Base-by-base conservation (phyloP, 1,140 invertebrate species). In the Tribolium madens region DNA sequence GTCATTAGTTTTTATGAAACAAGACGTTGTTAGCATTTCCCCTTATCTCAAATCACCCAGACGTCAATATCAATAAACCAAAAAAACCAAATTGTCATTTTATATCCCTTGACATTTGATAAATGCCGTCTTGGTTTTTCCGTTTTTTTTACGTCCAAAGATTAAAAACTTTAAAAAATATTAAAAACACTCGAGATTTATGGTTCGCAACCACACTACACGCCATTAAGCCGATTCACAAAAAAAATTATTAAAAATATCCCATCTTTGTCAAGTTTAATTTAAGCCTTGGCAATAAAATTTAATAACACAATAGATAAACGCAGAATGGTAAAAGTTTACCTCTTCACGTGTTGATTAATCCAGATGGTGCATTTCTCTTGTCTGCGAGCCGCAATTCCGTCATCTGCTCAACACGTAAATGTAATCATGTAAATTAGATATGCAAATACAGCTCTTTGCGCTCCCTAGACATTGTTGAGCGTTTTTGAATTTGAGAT, bases 361-460 rank as follows among this genome's bases (percentile, higher is more conserved):
- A 81, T 78, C 79, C 78, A 79, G 75, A 76, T 82, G 72, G 77
- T 75, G 77, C 80, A 76, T 76, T 76, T 68, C 76, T 77, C 71
- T 17, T 48, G 36, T 76, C 64, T 48, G 46, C 14, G 77, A 79
- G 77, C 80, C 81, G 72, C 80, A 80, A 78, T 76, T 80, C 75
- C 77, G 77, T 80, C 80, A 80, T 82, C 80, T 81, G 77, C 31
- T 75, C 78, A 78, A 81, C 80, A 81, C 81, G 80, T 80, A 83
- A 80, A 81, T 76, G 81, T 79, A 81, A 83, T 83, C 80, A 81
- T 83, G 81, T 80, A 83, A 83, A 83, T 83, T 81, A 80, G 80
- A 80, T 83, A 83, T 83, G 81, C 79, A 81, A 83, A 83, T 83
- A 70, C 64, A 36, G 70, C 73, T 73, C 76, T 79, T 79, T 77